Base-by-base conservation (phyloP, 2,888 invertebrate species). In the Zonitis immaculata region DNA sequence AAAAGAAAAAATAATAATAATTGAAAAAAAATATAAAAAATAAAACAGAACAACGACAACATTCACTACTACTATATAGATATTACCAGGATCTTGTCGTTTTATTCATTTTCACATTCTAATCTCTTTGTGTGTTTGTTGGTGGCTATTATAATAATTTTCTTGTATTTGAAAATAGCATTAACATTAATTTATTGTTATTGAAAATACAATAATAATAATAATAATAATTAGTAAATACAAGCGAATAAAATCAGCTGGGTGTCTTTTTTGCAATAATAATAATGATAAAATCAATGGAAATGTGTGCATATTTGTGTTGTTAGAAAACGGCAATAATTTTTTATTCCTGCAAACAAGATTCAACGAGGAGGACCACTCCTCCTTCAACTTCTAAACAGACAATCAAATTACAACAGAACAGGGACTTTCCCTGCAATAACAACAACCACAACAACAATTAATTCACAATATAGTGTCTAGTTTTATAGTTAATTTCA, bases 1-100 rank as follows among this genome's bases (percentile, higher is more conserved):
- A 39, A 11, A 25, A 14, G 39, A 49, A 30, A 50, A 54, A 45
- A 54, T 42, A 44, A 49, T 28, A 28, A 49, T 11, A 25, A 42
- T 14, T 12, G 12, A 20, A 28, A 28, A 1, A 28, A 28, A n/a
- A 12, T 12, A 27, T 2, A 12, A 30, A 30, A 35, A 35, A 35
- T 8, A 2, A 35, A 35, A 35, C 8, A 35, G 7, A 35, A 32
- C 12, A 7, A 32, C n/a, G 32, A 35, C 16, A 16, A 35, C 16
- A 18, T 35, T 18, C 35, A 35, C 35, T 14, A 16, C n/a, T n/a
- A n/a, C n/a, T 35, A 32, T 5, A 12, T 14, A 35, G 35, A 35
- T 32, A 32, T 32, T 26, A 49, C 49, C 44, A 28, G 44, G 44
- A 44, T 44, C 27, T 44, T 28, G 25, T 16, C 25, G 26, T 18